Evolutionary conservation across 2,797 vertebrate species (phyloP).

Genomic region (Aphelocoma californica): DNA sequence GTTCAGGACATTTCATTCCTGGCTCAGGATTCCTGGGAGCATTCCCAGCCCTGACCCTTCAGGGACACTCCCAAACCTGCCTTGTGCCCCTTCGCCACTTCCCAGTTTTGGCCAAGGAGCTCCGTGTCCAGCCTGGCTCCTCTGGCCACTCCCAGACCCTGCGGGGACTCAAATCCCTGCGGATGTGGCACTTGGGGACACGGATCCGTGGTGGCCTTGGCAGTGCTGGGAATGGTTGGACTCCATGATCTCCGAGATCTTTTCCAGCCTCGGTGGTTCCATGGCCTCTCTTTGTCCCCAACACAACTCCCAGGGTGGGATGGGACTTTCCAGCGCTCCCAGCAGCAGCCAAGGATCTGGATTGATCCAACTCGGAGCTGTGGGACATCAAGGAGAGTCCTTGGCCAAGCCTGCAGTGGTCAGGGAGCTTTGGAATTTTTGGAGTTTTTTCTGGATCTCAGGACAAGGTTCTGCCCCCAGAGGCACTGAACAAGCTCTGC

Average conservation of each 20-base stretch:
- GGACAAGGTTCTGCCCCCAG: background rate
- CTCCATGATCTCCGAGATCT: rapidly evolving
- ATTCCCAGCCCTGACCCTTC: background rate
- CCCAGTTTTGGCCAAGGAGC: background rate
- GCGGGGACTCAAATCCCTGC: rapidly evolving
- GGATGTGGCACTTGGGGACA: background rate
- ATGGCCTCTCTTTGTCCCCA: background rate
- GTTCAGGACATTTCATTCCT: background rate
- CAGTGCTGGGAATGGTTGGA: background rate
- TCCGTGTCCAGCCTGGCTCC: background rate
- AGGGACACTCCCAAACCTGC: background rate
- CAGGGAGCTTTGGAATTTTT: background rate
- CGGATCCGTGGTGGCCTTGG: background rate
- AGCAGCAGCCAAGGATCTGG: rapidly evolving
- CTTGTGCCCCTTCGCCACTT: background rate
- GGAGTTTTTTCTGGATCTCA: background rate
- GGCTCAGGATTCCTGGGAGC: background rate
- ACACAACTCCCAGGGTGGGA: rapidly evolving
- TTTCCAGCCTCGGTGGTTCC: rapidly evolving
- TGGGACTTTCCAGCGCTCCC: background rate
- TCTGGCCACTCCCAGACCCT: background rate
- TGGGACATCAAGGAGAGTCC: background rate
- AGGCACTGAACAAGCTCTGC: background rate
- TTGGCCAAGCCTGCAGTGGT: rapidly evolving
- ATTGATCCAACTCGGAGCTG: background rate